Evolutionary conservation across 2,113 vertebrate species (phyloP), one percentile per base, ranked within the genome.

Genomic region (Calidris pugnax): DNA sequence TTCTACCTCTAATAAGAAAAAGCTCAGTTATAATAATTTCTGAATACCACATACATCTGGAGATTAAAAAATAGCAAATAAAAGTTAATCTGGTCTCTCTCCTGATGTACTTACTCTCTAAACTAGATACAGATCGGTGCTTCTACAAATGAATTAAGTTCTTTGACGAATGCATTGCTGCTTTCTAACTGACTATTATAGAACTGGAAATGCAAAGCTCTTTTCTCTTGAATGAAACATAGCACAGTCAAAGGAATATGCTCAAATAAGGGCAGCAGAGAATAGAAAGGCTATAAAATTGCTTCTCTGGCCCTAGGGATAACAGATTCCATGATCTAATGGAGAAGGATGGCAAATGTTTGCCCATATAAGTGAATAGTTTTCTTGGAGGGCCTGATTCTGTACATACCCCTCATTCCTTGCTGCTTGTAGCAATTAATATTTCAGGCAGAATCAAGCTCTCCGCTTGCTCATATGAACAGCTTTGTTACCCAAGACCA

Each of bases 221-320:
- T 78, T 89, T 85, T 87, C 28, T 92, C 69, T 79, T 92, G 76
- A 95, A 91, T 91, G 71, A 95, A 93, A 75, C 69, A 67, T 3
- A 76, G 30, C 37, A 53, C 47, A 84, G 45, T 27, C 79, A 85
- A 91, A 91, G 48, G 22, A 94, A 85, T 66, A 94, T 92, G 94
- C 48, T 89, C 89, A 92, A 97, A 95, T 89, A 97, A 97, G 92
- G 94, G 60, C 79, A 72, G 55, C 12, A 80, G 60, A 88, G 87
- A 93, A 92, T 64, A 96, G 92, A 92, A 95, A 82, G 71, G 21
- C 71, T 89, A 8, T 80, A 89, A 93, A 93, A 91, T 66, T 63
- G 32, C 74, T 90, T 79, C 74, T 77, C n/a, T 87, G 55, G 45
- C 90, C 84, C 76, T 57, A 64, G 75, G 87, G 86, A 82, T 41